Evolutionary conservation across 2,113 vertebrate genomes (phyloP).

Genomic region (Chauna torquata): DNA sequence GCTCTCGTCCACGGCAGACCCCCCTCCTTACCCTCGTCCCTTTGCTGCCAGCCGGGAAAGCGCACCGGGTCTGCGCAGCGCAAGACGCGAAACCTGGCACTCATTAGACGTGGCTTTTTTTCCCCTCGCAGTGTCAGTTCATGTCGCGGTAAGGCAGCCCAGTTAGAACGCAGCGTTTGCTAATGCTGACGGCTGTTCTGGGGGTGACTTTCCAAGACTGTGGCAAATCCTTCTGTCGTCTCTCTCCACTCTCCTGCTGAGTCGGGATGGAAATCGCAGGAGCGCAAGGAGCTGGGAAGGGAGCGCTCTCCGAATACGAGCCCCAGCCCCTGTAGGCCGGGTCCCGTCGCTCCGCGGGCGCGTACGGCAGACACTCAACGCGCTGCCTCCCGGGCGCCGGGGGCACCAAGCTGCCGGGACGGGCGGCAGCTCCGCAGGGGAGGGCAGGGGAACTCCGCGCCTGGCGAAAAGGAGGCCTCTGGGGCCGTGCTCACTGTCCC

Average conservation of each 20-base stretch:
- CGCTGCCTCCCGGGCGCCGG: background rate
- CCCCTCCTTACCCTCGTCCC: no score
- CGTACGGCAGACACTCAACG: background rate
- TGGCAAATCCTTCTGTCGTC: background rate
- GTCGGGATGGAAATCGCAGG: background rate
- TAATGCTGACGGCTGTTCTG: background rate
- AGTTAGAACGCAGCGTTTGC: background rate
- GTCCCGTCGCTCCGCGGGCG: background rate
- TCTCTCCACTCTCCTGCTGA: background rate
- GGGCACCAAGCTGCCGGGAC: background rate
- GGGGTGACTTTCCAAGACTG: background rate
- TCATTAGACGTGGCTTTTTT: background rate
- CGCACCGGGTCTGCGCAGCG: background rate
- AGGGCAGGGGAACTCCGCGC: background rate
- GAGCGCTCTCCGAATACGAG: background rate
- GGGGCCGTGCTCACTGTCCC: background rate
- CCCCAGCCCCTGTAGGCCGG: background rate
- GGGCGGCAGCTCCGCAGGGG: background rate
- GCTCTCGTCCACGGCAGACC: background rate
- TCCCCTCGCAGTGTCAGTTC: background rate
- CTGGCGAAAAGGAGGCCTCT: background rate
- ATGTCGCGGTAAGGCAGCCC: background rate
- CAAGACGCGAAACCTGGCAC: slow-evolving; percentile 1
- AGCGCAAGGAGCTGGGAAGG: background rate
- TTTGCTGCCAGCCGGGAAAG: background rate